phyloP scores from a whole-genome alignment of 2,113 vertebrate species.

The Bettongia penicillata region DNA sequence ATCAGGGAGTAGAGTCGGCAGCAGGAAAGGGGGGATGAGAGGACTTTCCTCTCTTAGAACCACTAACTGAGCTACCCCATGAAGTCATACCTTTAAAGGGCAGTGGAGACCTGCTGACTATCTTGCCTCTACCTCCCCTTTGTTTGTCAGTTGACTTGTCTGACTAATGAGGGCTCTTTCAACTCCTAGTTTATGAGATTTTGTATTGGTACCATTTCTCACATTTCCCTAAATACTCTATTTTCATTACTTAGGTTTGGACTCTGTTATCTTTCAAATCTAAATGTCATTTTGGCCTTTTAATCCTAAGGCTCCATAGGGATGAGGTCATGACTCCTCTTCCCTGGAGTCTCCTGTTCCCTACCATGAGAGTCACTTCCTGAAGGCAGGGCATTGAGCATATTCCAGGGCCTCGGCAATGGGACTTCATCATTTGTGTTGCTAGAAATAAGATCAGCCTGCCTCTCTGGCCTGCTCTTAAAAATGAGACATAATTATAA shows the following conservation, averaged over 20 bases:
- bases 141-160: neutral
- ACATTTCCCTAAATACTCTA: neutral
- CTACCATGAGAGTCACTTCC: neutral
- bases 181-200: neutral
- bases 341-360: neutral
- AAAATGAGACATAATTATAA: neutral
- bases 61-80: neutral
- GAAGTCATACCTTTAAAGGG: neutral
- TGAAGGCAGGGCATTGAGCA: neutral
- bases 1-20: neutral
- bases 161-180: neutral
- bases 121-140: neutral
- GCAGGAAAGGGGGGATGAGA: neutral
- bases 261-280: neutral
- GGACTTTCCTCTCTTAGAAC: neutral
- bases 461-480: neutral
- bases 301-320: neutral
- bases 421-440: neutral
- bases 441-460: neutral
- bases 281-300: neutral
- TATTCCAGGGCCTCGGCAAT: neutral
- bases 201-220: neutral
- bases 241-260: neutral
- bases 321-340: neutral
- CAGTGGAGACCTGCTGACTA: neutral